These are phyloP conservation scores for Electrona antarctica DNA, from an alignment of 2,113 vertebrate genomes.

Conservation along the genomic window DNA sequence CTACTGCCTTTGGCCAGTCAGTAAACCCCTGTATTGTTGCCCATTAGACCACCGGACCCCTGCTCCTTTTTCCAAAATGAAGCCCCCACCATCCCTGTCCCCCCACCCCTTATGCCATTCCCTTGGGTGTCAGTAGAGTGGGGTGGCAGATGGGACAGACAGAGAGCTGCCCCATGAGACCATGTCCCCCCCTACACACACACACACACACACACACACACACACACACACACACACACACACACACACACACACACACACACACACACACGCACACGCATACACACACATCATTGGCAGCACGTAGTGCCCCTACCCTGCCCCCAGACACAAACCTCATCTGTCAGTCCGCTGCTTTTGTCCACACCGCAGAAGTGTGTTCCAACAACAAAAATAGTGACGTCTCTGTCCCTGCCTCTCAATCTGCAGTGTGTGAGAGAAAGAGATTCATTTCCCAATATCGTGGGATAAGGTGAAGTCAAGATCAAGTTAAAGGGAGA, in stretches of 20 bases:
- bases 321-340: conserved; percentile 71
- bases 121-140: conserved; percentile 82
- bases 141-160: conserved; percentile 84
- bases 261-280: conserved; percentile 1
- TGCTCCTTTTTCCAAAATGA: conserved; percentile 71
- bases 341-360: conserved; percentile 74
- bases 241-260: conserved; percentile 12
- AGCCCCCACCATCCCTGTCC: conserved; percentile 30
- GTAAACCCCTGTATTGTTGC: conserved; percentile 71
- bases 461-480: background rate
- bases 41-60: conserved; percentile 74
- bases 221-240: conserved; percentile 23
- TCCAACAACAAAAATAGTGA: conserved; percentile 60
- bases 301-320: no score
- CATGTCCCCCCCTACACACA: conserved; percentile 36
- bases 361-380: conserved; percentile 51
- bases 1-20: conserved; percentile 69
- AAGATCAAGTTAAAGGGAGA: background rate
- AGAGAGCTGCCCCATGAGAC: conserved; percentile 79
- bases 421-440: conserved; percentile 50
- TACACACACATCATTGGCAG: background rate
- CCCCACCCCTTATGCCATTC: conserved; percentile 73
- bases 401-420: conserved; percentile 60
- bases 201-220: conserved; percentile 46
- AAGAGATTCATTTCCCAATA: background rate